phyloP scores from a whole-genome alignment of 2,888 invertebrate species.

The Drosophila demipolita region DNA sequence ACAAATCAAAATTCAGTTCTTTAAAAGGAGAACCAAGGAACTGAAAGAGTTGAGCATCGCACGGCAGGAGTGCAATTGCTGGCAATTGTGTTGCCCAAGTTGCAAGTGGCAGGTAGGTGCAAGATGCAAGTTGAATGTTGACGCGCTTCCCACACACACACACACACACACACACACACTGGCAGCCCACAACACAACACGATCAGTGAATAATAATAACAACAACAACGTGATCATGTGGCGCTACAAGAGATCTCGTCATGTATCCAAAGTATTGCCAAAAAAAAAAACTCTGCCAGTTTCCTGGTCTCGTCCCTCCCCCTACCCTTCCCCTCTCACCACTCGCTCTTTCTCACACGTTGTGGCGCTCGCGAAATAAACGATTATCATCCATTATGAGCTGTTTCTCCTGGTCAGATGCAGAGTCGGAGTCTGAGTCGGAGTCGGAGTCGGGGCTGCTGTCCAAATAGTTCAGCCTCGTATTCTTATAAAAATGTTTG shows the following conservation, averaged over 20 bases:
- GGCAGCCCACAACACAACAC: constrained; percentile 33
- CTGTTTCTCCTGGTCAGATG: constrained; percentile 56
- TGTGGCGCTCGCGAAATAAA: constrained; percentile 59
- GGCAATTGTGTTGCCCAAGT: constrained; percentile 55
- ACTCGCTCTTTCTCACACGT: neutral
- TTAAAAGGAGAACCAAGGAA: constrained; percentile 5
- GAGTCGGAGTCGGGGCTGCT: constrained; percentile 5
- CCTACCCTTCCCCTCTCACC: neutral
- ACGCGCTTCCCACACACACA: constrained; percentile 68
- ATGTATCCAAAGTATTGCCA: constrained; percentile 36
- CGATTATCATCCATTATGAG: constrained; percentile 84
- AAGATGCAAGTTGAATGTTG: constrained; percentile 40
- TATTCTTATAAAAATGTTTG: constrained; percentile 84
- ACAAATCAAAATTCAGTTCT: constrained; percentile 36
- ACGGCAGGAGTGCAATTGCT: constrained; percentile 63
- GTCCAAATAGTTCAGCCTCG: constrained; percentile 39
- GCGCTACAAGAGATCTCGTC: constrained; percentile 64
- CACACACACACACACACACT: constrained; percentile 18
- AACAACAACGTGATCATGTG: constrained; percentile 65
- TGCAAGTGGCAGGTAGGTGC: constrained; percentile 22
- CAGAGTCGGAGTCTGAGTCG: constrained; percentile 13
- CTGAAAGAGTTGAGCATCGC: constrained; percentile 25
- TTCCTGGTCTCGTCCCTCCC: constrained; percentile 2
- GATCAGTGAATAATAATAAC: constrained; percentile 13
- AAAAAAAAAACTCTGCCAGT: constrained; percentile 29